A percentile compares a stretch with the other conserved stretches of the same genome.
These are phyloP conservation scores for Anabacerthia variegaticeps DNA, from an alignment of 2,797 vertebrate species.

Conservation along the genomic window DNA sequence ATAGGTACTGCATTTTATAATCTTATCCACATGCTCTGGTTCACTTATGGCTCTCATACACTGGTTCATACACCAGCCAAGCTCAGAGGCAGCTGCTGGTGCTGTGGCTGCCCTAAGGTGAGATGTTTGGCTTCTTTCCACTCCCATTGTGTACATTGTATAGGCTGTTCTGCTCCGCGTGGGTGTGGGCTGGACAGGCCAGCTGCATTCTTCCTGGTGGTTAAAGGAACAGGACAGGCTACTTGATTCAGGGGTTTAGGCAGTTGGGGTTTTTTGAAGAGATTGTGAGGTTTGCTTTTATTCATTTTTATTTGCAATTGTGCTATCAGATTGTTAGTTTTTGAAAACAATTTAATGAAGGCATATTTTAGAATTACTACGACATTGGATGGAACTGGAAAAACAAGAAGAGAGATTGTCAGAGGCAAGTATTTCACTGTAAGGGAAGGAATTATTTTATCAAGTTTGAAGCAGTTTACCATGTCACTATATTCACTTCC, in stretches of 20 bases:
- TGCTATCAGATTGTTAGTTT: neutral
- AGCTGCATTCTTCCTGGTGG: neutral
- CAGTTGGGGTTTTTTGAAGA: neutral
- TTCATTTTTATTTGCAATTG: neutral
- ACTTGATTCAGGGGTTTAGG: neutral
- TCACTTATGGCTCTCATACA: neutral
- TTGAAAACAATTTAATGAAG: neutral
- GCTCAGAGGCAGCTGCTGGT: neutral
- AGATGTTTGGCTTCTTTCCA: neutral
- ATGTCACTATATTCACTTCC: constrained; percentile 23
- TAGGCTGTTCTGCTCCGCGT: neutral
- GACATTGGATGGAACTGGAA: neutral
- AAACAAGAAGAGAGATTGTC: neutral
- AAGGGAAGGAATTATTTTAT: constrained; percentile 19
- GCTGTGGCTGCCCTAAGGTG: neutral
- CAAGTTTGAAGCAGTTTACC: constrained; percentile 2
- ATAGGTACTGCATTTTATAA: neutral
- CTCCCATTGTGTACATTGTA: fast-evolving
- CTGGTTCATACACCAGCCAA: neutral
- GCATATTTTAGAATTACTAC: neutral
- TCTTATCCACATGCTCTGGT: neutral
- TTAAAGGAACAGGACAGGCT: neutral
- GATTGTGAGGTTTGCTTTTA: neutral
- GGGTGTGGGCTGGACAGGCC: neutral
- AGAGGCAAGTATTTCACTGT: neutral